Conservation (phyloP, 2,888 invertebrate species). For the Xiphydria camelus region DNA sequence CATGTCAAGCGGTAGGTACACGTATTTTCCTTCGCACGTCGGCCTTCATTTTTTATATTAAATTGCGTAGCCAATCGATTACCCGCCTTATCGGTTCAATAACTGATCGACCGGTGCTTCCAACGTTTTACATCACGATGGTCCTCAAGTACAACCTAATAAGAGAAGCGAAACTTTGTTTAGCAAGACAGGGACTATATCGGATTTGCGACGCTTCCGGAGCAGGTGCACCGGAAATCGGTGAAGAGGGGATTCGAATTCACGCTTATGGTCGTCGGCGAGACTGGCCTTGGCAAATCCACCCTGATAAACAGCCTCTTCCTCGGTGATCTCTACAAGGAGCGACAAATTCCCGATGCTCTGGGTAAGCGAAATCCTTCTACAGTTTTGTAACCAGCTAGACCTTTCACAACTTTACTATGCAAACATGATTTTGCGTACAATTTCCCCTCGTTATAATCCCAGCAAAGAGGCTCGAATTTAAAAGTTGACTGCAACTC, state of each 20-base stretch:
- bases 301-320: conserved; percentile 94
- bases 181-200: conserved; percentile 66
- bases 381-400: conserved; percentile 7
- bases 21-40: neutral
- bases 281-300: conserved; percentile 92
- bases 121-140: no score
- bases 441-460: no score
- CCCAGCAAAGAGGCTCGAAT: no score
- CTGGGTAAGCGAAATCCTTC: conserved; percentile 63
- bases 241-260: conserved; percentile 96
- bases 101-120: no score
- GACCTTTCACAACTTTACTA: no score
- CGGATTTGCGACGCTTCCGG: conserved; percentile 93
- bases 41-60: neutral
- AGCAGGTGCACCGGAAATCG: conserved; percentile 94
- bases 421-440: no score
- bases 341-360: conserved; percentile 73
- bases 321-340: conserved; percentile 89
- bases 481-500: no score
- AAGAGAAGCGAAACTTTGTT: conserved; percentile 21
- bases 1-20: conserved; percentile 49
- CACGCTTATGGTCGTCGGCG: conserved; percentile 95
- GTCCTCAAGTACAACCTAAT: no score
- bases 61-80: no score
- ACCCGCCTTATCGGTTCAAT: no score